These are phyloP conservation scores for Trochalopteron elliotii DNA, from an alignment of 2,113 vertebrate genomes.

Conservation along the genomic window DNA sequence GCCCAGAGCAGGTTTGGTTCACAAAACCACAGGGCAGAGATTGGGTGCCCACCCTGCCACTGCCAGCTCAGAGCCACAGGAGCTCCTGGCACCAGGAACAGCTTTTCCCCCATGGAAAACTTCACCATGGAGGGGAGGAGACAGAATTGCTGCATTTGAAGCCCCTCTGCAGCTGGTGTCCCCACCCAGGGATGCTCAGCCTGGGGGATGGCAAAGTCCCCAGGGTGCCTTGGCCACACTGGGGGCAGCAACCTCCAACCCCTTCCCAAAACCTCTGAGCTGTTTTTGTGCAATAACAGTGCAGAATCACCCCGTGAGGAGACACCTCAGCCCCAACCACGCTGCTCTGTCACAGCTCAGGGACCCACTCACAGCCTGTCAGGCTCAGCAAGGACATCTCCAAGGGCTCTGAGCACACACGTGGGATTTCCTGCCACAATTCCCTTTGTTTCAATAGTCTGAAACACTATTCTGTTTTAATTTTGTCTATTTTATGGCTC, in stretches of 20 bases:
- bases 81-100: background rate
- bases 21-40: background rate
- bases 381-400: background rate
- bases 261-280: background rate
- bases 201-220: accelerated
- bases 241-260: background rate
- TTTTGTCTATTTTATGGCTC: background rate
- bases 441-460: background rate
- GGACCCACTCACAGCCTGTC: background rate
- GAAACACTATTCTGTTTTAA: background rate
- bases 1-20: accelerated
- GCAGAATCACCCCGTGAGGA: accelerated
- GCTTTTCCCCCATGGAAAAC: background rate
- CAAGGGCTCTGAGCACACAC: background rate
- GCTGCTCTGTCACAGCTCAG: accelerated
- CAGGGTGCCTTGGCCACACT: accelerated
- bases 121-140: background rate
- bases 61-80: background rate
- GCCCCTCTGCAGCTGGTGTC: background rate
- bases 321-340: accelerated
- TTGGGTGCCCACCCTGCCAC: background rate
- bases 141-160: accelerated
- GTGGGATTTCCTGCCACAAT: background rate
- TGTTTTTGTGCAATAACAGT: background rate
- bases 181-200: accelerated